Evolutionary conservation across 2,888 invertebrate species (phyloP).

Genomic region (Neoascia interrupta): DNA sequence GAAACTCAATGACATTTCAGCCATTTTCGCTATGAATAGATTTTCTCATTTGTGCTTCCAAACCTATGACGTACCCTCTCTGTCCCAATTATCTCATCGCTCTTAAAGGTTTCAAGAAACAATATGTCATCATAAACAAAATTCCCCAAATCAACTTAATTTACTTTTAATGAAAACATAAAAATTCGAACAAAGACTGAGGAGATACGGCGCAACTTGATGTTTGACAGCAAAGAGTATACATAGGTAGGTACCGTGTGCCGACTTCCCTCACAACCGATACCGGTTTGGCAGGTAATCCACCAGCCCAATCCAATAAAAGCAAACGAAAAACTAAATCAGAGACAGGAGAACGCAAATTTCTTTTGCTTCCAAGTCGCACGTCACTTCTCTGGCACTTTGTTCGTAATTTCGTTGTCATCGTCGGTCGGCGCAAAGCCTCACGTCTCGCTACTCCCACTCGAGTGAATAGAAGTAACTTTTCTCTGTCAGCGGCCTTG

Average conservation of each 20-base stretch:
- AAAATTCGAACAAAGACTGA: slow-evolving; percentile 28
- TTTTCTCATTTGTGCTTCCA: too few relatives aligned
- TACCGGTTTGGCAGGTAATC: slow-evolving; percentile 50
- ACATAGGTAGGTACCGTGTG: too few relatives aligned
- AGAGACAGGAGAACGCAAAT: slow-evolving; percentile 21
- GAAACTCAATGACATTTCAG: too few relatives aligned
- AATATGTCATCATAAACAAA: too few relatives aligned
- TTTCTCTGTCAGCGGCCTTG: slow-evolving; percentile 54
- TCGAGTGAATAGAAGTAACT: slow-evolving; percentile 22
- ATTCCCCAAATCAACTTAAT: too few relatives aligned
- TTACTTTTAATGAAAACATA: slow-evolving; percentile 20
- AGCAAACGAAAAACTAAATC: too few relatives aligned
- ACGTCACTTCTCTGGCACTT: slow-evolving; percentile 1
- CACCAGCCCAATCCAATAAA: neutral
- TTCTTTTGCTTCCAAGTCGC: slow-evolving; percentile 19
- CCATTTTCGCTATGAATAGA: too few relatives aligned
- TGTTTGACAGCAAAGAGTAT: too few relatives aligned
- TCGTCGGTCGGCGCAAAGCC: too few relatives aligned
- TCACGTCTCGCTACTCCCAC: slow-evolving; percentile 14
- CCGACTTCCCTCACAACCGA: slow-evolving; percentile 32
- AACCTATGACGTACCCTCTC: too few relatives aligned
- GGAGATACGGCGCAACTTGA: neutral
- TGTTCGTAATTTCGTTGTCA: slow-evolving; percentile 5
- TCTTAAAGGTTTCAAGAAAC: too few relatives aligned
- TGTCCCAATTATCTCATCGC: too few relatives aligned